Conservation (phyloP, 1,140 invertebrate species). For the Mercenaria mercenaria region DNA sequence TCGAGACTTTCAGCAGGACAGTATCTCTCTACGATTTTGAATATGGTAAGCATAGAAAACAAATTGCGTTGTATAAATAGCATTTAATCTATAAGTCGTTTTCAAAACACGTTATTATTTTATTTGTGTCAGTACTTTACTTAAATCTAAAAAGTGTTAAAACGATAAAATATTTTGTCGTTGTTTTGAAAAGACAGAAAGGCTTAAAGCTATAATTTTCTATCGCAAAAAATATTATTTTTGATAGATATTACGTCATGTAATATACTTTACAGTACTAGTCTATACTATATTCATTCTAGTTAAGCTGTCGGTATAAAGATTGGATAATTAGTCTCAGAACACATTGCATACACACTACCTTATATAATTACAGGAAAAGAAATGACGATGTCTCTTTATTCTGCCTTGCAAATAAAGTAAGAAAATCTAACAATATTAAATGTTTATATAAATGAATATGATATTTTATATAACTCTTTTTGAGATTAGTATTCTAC, state of each 20-base stretch:
- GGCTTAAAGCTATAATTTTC: too few species aligned
- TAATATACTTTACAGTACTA: not conserved
- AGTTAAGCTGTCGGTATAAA: too few species aligned
- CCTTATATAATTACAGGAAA: not conserved
- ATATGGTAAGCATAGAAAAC: not conserved
- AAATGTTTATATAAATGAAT: too few species aligned
- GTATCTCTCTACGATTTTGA: slow-evolving; percentile 9
- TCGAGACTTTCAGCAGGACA: not conserved
- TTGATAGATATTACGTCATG: not conserved
- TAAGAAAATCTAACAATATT: too few species aligned
- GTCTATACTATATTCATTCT: not conserved
- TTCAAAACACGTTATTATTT: too few species aligned
- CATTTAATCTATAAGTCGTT: too few species aligned
- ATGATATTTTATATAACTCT: too few species aligned
- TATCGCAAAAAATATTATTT: not conserved
- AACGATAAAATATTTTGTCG: too few species aligned
- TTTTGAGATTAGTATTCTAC: too few species aligned
- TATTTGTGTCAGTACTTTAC: not conserved
- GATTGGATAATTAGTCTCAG: too few species aligned
- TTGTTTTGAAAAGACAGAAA: too few species aligned
- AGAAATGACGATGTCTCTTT: not conserved
- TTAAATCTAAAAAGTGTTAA: too few species aligned
- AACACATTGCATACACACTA: not conserved
- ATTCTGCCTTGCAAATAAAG: slow-evolving; percentile 11
- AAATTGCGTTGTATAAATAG: not conserved